These are phyloP conservation scores for Clunio marinus DNA, from an alignment of 2,888 invertebrate species.

Conservation along the genomic window DNA sequence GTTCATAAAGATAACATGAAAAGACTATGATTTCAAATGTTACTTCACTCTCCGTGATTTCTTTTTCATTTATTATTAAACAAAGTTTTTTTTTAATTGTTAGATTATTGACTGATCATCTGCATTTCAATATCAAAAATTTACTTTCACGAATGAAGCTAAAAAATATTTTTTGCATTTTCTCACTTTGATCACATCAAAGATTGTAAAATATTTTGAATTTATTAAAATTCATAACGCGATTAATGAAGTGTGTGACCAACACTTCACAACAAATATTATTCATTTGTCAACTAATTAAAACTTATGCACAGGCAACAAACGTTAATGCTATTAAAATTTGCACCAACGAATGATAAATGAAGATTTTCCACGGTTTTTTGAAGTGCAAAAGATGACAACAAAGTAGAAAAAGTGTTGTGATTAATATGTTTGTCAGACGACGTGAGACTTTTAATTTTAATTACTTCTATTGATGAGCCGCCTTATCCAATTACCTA, in stretches of 20 bases:
- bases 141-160: too few species aligned
- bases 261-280: constrained; percentile 35
- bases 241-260: constrained; percentile 35
- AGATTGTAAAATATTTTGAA: constrained; percentile 12
- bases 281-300: constrained; percentile 38
- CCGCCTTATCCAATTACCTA: too few species aligned
- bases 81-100: too few species aligned
- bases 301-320: constrained; percentile 22
- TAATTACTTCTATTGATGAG: too few species aligned
- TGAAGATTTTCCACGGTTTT: too few species aligned
- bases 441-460: constrained; percentile 24
- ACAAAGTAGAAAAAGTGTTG: not conserved
- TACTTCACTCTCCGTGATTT: too few species aligned
- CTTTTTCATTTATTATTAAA: too few species aligned
- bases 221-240: constrained; percentile 22
- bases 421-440: constrained; percentile 36
- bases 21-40: too few species aligned
- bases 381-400: not conserved
- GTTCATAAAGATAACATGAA: too few species aligned
- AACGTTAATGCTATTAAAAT: not conserved
- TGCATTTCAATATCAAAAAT: too few species aligned
- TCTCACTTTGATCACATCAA: too few species aligned
- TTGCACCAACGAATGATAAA: constrained; percentile 27
- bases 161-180: not conserved
- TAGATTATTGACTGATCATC: too few species aligned